Evolutionary conservation across 2,113 vertebrate genomes (phyloP), one percentile per base, ranked within the genome.

Genomic region (Heliornis fulica): DNA sequence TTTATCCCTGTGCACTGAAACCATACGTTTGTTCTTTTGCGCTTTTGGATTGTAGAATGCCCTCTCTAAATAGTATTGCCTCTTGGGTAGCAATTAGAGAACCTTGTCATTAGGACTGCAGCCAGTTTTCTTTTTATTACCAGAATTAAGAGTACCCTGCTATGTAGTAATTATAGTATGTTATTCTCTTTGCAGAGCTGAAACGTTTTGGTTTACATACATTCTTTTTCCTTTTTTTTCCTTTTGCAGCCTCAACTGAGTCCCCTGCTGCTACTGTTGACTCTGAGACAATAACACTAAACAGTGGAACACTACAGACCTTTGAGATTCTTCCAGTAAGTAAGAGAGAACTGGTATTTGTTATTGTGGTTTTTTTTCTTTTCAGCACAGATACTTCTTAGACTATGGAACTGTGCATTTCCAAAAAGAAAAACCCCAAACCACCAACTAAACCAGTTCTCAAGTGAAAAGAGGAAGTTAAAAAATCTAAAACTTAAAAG

Each of bases 321-420:
- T 99, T 99, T 96, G 99, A 99, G 97, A 99, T 99, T 95, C 97
- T 99, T 88, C 99, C 99, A 69, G 99, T 99, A 98, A 99, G 99
- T 98, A 86, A 77, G 51, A 54, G 21, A 83, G 51, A 94, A 66
- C 74, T 84, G 66, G 3, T 57, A 28, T 43, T 72, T 90, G 48
- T 46, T 63, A 56, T 51, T 50, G 18, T 36, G 17, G n/a, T n/a
- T n/a, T 1, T 70, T 63, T 79, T 65, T 36, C 7, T 87, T 65
- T 56, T 54, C 71, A 78, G 15, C 17, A 36, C 38, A 34, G 13
- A 43, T 93, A 11, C 54, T 77, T 72, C 31, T 57, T 79, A 28
- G 8, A 15, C 21, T 66, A 13, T 18, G 38, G 20, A 81, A 50
- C 11, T 66, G 17, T 61, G 72, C 15, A 38, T 81, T 84, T 56